phyloP scores from a whole-genome alignment of 1,140 invertebrate genomes.

The Bombus breviceps region DNA sequence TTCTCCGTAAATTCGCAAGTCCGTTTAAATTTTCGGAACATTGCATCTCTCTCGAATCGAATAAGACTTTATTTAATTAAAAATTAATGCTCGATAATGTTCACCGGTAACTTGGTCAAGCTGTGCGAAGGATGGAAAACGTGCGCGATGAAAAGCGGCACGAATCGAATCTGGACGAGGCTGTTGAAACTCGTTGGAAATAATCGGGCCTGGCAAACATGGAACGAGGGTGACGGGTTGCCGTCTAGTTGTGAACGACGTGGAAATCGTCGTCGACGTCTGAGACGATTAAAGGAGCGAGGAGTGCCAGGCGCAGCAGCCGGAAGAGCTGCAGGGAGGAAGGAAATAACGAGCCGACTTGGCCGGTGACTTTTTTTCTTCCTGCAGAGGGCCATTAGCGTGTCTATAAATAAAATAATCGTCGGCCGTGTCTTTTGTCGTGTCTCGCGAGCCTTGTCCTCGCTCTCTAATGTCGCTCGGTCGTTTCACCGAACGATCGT shows the following conservation, averaged over 20 bases:
- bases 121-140: rapidly evolving
- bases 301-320: constrained; percentile 34
- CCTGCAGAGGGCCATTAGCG: constrained; percentile 42
- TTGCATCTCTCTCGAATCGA: too few species aligned
- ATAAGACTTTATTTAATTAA: too few species aligned
- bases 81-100: neutral
- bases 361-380: constrained; percentile 23
- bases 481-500: neutral
- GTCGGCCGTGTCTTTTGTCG: constrained; percentile 39
- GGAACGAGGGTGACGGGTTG: neutral
- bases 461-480: neutral
- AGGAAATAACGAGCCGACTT: constrained; percentile 54
- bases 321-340: constrained; percentile 20
- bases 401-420: constrained; percentile 58
- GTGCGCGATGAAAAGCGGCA: neutral
- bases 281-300: constrained; percentile 18
- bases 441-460: neutral
- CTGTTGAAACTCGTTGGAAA: constrained; percentile 4
- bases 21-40: too few species aligned
- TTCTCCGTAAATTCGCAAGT: too few species aligned
- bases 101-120: neutral
- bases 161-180: neutral
- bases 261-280: constrained; percentile 27
- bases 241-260: constrained; percentile 21
- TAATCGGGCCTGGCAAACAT: constrained; percentile 21